Evolutionary conservation across 2,113 vertebrate genomes (phyloP), one percentile per base, ranked within the genome.

Genomic region (Gopherus flavomarginatus): DNA sequence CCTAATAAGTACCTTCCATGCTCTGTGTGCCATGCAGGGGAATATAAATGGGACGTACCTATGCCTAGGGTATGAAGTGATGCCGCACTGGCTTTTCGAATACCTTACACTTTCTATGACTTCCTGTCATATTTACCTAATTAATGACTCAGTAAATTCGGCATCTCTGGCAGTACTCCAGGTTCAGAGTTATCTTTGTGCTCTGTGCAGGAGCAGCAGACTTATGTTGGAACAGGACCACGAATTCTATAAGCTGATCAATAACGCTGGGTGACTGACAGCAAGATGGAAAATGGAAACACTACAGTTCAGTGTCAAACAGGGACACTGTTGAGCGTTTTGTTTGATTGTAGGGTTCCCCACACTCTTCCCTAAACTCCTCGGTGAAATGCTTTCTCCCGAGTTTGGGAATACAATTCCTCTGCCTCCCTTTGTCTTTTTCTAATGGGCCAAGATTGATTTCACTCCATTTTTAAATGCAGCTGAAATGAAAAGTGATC

Each of bases 151-250:
- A 81, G 78, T 50, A 86, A 94, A 84, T 82, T 88, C 0, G 1
- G 81, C 52, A 81, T 93, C 82, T 86, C 83, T 97, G 95, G 97
- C 95, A 87, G 89, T 53, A 91, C 89, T 95, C 89, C 93, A 97
- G 88, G 92, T 95, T 96, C 93, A 88, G 88, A 17, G 1, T 0
- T 8, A 94, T 87, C 75, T 96, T 90, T 77, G 62, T 0, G 2
- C 87, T 91, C 77, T 94, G 83, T 83, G 80, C 75, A 85, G 90
- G 11, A 2, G 29, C 3, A 3, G 85, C 56, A 19, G 81, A 83
- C 49, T 90, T 62, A 84, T 22, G 72, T 57, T 52, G 72, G 59
- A 87, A 87, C 50, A 29, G 47, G 31, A 56, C 52, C 57, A 50
- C 72, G 59, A 26, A 38, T 89, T 69, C 50, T 57, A n/a, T 72